Base-by-base conservation (phyloP, 2,888 invertebrate genomes). In the Automeris io region DNA sequence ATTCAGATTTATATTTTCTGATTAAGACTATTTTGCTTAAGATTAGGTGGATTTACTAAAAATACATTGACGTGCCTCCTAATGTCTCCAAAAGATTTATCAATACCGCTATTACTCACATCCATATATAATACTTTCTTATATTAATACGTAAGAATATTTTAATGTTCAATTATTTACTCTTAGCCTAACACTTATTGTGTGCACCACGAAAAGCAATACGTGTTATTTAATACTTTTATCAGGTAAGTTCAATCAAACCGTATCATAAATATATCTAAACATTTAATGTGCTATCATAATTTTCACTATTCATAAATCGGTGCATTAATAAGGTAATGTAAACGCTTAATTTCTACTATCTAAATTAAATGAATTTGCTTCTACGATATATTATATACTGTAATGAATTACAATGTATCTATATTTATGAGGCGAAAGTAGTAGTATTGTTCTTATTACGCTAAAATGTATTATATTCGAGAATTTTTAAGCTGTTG, bases 31-130 rank as follows among this genome's bases (percentile, higher is more conserved):
- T 49, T 51, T 6, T 19, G 18, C 39, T 33, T 29, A 37, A 26
- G 31, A 23, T 13, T 42, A 39, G 13, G 32, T 35, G 13, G 32
- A 35, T 35, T 18, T 33, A 35, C 39, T 39, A 37, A 39, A 29
- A 48, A 49, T 64, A 65, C 72, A 67, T 68, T 64, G 73, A 71
- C 71, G 78, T 57, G 79, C 80, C 83, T 81, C 83, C 76, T 56
- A 40, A 67, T 59, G 65, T 71, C 66, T 61, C 61, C 44, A 51
- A 39, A 58, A 51, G 59, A 70, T 47, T 58, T 72, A 74, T 73
- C 79, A 41, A 37, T 29, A 35, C 8, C 46, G 54, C 49, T 51
- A 49, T 57, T 59, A 71, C 71, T 70, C 76, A 80, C 81, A 75
- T 71, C 77, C 64, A 45, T 42, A 38, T 32, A 33, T 9, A 13